Evolutionary conservation across 2,113 vertebrate genomes (phyloP), one percentile per base, ranked within the genome.

Genomic region (Chitala chitala): DNA sequence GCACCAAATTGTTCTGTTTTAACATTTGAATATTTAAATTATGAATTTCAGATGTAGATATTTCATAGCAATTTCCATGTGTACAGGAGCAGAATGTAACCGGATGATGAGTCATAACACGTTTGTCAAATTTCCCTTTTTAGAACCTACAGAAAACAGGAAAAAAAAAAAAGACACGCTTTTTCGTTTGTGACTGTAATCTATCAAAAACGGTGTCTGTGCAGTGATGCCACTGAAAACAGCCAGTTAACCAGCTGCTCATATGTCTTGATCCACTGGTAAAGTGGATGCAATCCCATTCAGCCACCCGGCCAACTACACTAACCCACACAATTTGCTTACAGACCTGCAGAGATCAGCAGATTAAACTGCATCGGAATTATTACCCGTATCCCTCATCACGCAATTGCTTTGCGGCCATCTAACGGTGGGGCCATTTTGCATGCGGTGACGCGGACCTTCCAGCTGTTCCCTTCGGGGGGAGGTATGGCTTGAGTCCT

Each of bases 21-120:
- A 79, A 77, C 75, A 88, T 91, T 92, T 92, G 87, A 89, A 90
- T 91, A 90, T 89, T 90, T 79, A 89, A 91, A 91, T 86, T 69
- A 36, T 54, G 64, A 17, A 79, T 82, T 90, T 86, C 77, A 89
- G 86, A 91, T 89, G 81, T 78, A 86, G 85, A 88, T 87, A 86
- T 83, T 84, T 75, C 71, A 71, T 75, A 80, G 73, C 65, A 63
- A 90, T 90, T 90, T 90, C 75, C 89, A 88, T 89, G 13, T 53
- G 50, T 75, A 58, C 71, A 76, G 44, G 63, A 76, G 82, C 82
- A 81, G 73, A 72, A 66, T 75, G 78, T 73, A 58, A 79, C 77
- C 75, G 22, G 71, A 77, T 74, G 46, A 50, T 69, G 48, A 75
- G 51, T 46, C 17, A 17, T 78, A 56, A 55, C 46, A 7, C 51